Evolutionary conservation across 1,140 invertebrate species (phyloP).

Genomic region (Helicoverpa armigera): DNA sequence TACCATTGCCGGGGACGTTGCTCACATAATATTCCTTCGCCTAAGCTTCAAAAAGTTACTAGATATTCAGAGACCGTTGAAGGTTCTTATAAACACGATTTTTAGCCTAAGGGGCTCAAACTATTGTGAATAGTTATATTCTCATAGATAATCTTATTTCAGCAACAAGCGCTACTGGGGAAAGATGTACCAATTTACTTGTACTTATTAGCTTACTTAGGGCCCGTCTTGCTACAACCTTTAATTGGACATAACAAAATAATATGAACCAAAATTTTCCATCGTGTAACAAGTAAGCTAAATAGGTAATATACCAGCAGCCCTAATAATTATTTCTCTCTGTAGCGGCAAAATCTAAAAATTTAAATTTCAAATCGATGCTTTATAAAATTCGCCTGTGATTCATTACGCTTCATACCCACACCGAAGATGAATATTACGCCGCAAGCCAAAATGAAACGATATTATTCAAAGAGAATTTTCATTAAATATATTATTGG

Average conservation of each 20-base stretch:
- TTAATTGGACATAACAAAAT: constrained; percentile 7
- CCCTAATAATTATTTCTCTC: neutral
- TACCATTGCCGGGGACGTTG: neutral
- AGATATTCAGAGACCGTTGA: neutral
- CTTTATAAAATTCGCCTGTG: constrained; percentile 14
- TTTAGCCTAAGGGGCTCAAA: neutral
- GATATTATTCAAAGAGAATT: constrained; percentile 38
- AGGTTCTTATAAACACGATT: neutral
- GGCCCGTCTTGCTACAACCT: neutral
- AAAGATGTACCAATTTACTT: neutral
- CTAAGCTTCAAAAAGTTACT: neutral
- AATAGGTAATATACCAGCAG: constrained; percentile 2
- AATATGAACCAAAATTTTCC: neutral
- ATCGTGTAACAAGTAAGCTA: neutral
- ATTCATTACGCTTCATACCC: constrained; percentile 22
- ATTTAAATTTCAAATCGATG: constrained; percentile 32
- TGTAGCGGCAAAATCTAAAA: neutral
- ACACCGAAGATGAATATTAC: constrained; percentile 30
- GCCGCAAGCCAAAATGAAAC: constrained; percentile 26
- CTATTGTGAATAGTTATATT: neutral
- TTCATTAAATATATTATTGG: constrained; percentile 29
- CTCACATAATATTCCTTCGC: neutral
- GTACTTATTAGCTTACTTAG: neutral
- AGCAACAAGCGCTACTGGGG: neutral
- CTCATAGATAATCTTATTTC: neutral